phyloP scores from a whole-genome alignment of 2,113 vertebrate genomes.

The Craseonycteris thonglongyai region DNA sequence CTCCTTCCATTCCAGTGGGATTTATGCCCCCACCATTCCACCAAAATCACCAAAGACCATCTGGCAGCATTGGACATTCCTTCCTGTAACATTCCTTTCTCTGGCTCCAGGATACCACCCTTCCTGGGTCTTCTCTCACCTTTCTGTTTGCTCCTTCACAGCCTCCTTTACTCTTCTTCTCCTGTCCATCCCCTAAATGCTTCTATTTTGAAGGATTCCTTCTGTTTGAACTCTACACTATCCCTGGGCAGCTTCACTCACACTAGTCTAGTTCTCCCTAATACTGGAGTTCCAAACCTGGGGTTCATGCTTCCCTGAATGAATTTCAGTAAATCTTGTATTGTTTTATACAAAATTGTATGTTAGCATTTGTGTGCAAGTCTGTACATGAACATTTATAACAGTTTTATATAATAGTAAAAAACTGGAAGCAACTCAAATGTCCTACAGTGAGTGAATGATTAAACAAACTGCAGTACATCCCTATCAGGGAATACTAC shows the following conservation, averaged over 20 bases:
- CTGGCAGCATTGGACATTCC: background rate
- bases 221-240: background rate
- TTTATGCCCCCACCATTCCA: background rate
- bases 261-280: background rate
- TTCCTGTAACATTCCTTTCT: background rate
- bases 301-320: background rate
- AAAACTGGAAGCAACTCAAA: background rate
- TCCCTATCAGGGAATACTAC: background rate
- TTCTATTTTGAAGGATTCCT: background rate
- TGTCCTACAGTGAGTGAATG: background rate
- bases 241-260: background rate
- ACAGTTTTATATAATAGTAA: background rate
- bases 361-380: background rate
- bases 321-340: background rate
- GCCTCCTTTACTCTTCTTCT: background rate
- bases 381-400: background rate
- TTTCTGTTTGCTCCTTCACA: background rate
- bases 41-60: background rate
- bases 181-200: background rate
- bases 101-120: background rate
- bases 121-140: background rate
- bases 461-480: background rate
- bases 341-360: background rate
- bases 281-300: background rate
- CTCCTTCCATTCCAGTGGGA: background rate